Percentiles rank a stretch among this genome's conserved stretches.
These are phyloP conservation scores for Adelosebastes latens DNA, from an alignment of 2,797 vertebrate genomes.

Conservation along the genomic window DNA sequence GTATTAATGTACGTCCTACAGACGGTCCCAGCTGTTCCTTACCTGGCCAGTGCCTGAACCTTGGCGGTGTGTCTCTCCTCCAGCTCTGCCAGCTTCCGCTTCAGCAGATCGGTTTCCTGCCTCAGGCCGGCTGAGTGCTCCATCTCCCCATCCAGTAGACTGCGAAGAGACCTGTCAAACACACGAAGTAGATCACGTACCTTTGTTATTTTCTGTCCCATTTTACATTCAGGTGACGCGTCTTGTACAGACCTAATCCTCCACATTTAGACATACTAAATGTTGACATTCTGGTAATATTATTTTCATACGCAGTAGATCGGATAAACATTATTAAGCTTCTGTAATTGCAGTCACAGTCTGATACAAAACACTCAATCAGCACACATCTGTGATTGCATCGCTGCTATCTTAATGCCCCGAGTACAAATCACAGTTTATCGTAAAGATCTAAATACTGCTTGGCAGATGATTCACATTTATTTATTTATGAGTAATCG, in stretches of 20 bases:
- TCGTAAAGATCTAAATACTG: slow-evolving; percentile 14
- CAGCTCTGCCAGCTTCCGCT: slow-evolving; percentile 88
- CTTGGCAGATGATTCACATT: slow-evolving; percentile 15
- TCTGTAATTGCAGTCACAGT: slow-evolving; percentile 33
- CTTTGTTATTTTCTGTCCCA: not conserved
- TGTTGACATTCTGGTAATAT: not conserved
- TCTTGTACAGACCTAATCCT: not conserved
- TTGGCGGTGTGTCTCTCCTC: slow-evolving; percentile 92
- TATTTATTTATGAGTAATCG: slow-evolving; percentile 24
- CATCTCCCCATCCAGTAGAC: slow-evolving; percentile 96
- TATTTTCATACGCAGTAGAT: slow-evolving; percentile 23
- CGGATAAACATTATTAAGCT: slow-evolving; percentile 33
- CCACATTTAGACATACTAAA: not conserved
- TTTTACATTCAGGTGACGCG: not conserved
- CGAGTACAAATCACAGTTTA: slow-evolving; percentile 22
- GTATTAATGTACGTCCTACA: fast-evolving
- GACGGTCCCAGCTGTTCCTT: slow-evolving; percentile 20
- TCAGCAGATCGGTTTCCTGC: slow-evolving; percentile 90
- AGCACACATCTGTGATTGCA: slow-evolving; percentile 34
- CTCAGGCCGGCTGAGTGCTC: slow-evolving; percentile 93
- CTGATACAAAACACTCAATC: slow-evolving; percentile 32
- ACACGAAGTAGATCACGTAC: not conserved
- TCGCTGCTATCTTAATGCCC: slow-evolving; percentile 18
- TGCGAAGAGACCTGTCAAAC: slow-evolving; percentile 89
- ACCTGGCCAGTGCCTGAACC: slow-evolving; percentile 94